These are phyloP conservation scores for Actinernus sp. DNA, from an alignment of 92 coral and sea anemone genomes.

Conservation along the genomic window DNA sequence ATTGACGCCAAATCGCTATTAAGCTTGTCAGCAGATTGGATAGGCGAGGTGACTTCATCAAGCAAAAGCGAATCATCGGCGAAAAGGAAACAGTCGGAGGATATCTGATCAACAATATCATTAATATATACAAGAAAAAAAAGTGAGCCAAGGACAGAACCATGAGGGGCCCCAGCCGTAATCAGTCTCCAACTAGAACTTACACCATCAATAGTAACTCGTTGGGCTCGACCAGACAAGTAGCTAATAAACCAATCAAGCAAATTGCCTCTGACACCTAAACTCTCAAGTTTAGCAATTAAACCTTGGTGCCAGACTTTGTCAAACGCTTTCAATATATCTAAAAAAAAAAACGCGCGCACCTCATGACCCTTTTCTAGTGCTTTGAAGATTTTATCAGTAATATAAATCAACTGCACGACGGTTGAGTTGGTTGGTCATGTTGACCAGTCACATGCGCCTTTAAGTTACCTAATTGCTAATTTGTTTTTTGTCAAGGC, in stretches of 20 bases:
- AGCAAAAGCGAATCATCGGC: conserved; percentile 39
- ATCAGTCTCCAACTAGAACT: conserved; percentile 27
- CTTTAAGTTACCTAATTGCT: too few species aligned
- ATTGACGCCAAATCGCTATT: conserved; percentile 23
- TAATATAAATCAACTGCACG: conserved; percentile 45
- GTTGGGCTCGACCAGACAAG: conserved; percentile 34
- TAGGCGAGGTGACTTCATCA: conserved; percentile 29
- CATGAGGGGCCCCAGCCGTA: conserved; percentile 34
- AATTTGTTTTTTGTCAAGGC: too few species aligned
- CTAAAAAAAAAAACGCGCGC: conserved; percentile 58
- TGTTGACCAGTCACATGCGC: too few species aligned
- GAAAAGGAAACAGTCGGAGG: conserved; percentile 7
- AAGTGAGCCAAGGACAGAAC: conserved; percentile 36
- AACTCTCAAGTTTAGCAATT: conserved; percentile 37
- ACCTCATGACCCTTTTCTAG: conserved; percentile 64
- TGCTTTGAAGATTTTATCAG: conserved; percentile 53
- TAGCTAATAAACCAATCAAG: conserved; percentile 58
- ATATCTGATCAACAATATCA: conserved; percentile 29
- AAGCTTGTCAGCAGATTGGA: not conserved
- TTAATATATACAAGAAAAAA: conserved; percentile 41
- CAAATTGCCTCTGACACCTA: conserved; percentile 39
- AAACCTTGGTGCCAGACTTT: conserved; percentile 63
- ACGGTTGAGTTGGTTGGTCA: conserved; percentile 63
- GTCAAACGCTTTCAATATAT: conserved; percentile 66
- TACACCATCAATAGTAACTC: conserved; percentile 57